Conservation (phyloP, 2,113 vertebrate genomes). For the Cyanistes caeruleus region DNA sequence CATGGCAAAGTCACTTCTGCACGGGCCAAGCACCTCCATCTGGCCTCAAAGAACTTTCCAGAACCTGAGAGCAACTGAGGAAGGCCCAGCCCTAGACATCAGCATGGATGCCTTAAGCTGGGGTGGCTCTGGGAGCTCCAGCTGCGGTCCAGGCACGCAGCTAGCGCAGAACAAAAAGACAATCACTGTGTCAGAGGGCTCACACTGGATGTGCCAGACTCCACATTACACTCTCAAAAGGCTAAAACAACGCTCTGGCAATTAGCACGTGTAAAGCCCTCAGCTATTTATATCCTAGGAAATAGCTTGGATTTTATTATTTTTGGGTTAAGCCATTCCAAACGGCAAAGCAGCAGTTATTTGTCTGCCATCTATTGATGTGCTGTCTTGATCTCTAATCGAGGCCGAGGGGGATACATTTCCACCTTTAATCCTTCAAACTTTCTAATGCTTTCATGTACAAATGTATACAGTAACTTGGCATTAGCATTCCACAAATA, state of each 20-base stretch:
- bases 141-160: background rate
- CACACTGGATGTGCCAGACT: background rate
- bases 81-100: background rate
- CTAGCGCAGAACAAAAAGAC: background rate
- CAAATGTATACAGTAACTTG: slow-evolving; percentile 75
- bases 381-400: slow-evolving; percentile 66
- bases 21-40: slow-evolving; percentile 37
- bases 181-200: background rate
- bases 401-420: slow-evolving; percentile 61
- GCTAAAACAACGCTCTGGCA: background rate
- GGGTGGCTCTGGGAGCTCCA: background rate
- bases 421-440: slow-evolving; percentile 70
- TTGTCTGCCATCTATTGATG: slow-evolving; percentile 59
- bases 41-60: slow-evolving; percentile 40
- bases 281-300: slow-evolving; percentile 48
- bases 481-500: slow-evolving; percentile 80
- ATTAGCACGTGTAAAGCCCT: slow-evolving; percentile 47
- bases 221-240: slow-evolving; percentile 10
- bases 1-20: background rate
- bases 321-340: slow-evolving; percentile 50
- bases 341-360: slow-evolving; percentile 38
- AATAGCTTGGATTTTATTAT: slow-evolving; percentile 50
- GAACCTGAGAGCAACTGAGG: background rate
- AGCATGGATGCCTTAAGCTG: background rate
- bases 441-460: slow-evolving; percentile 72